Evolutionary conservation across 2,888 invertebrate species (phyloP), one percentile per base, ranked within the genome.

Genomic region (Papilio elwesi): DNA sequence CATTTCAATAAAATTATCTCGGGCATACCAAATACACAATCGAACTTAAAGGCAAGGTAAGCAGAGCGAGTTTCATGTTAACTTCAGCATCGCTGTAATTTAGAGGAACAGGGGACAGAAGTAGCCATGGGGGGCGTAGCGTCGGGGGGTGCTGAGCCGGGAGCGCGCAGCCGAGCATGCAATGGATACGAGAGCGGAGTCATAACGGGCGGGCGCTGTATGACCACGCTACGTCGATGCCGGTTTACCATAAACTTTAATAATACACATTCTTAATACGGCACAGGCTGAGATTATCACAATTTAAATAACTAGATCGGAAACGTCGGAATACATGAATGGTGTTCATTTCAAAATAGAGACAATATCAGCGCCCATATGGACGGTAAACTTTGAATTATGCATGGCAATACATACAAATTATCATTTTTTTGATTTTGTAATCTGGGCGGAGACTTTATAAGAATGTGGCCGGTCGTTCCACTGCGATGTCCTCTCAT

Each of bases 401-500:
- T 92, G 87, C 87, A 91, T 81, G 72, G 75, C 79, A 77, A 82
- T 85, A 79, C 80, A 87, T 86, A 79, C 76, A 77, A n/a, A 87
- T 90, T 88, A 85, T 80, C 83, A 88, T 90, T 87, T 88, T 87
- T 84, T 83, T 81, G 81, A 74, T 78, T 85, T 86, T 82, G 78
- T 88, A 85, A 91, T 88, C 87, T 90, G 85, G 90, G 89, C 87
- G 85, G 82, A 80, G 87, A 85, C 86, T 83, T 79, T 88, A 76
- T 88, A 87, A 90, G 87, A 92, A 87, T 86, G 88, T 88, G 88
- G 90, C 79, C 89, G 92, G 91, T 87, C 93, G 76, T 90, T 93
- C 87, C 91, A 87, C 93, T 82, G 74, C 63, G 66, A 59, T 66
- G 59, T 74, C 64, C 70, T 64, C 68, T 57, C 68, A 72, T 48